These are phyloP conservation scores for Semaprochilodus insignis DNA, from an alignment of 2,797 vertebrate genomes.

Conservation along the genomic window DNA sequence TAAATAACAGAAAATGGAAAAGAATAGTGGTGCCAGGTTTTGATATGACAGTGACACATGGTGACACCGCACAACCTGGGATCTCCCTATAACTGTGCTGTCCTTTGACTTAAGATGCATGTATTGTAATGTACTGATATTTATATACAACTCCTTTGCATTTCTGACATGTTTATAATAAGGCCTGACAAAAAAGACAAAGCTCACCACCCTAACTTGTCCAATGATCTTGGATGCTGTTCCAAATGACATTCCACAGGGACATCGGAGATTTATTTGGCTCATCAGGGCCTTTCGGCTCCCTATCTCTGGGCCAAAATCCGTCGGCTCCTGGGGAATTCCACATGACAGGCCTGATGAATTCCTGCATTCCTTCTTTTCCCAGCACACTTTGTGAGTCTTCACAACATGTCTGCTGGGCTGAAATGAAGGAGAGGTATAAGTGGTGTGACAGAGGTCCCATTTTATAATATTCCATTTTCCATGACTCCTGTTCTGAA, in stretches of 20 bases:
- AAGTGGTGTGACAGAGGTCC: background rate
- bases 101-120: conserved; percentile 4
- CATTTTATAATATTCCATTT: background rate
- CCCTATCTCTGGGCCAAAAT: conserved; percentile 45
- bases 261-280: conserved; percentile 60
- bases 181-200: conserved; percentile 30
- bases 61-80: background rate
- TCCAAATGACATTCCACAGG: conserved; percentile 36
- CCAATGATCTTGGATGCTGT: conserved; percentile 29
- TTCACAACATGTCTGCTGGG: conserved; percentile 17
- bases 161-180: conserved; percentile 40
- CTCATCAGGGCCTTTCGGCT: conserved; percentile 52
- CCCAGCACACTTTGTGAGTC: conserved; percentile 31
- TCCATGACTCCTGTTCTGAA: background rate
- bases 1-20: background rate
- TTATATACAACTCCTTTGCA: conserved; percentile 15
- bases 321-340: conserved; percentile 52
- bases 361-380: conserved; percentile 54
- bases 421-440: conserved; percentile 23
- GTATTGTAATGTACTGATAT: conserved; percentile 16
- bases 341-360: conserved; percentile 58
- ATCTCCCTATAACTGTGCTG: background rate
- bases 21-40: background rate
- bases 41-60: background rate
- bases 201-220: conserved; percentile 23